Base-by-base conservation (phyloP, 1,140 invertebrate genomes). In the Phortica variegata region DNA sequence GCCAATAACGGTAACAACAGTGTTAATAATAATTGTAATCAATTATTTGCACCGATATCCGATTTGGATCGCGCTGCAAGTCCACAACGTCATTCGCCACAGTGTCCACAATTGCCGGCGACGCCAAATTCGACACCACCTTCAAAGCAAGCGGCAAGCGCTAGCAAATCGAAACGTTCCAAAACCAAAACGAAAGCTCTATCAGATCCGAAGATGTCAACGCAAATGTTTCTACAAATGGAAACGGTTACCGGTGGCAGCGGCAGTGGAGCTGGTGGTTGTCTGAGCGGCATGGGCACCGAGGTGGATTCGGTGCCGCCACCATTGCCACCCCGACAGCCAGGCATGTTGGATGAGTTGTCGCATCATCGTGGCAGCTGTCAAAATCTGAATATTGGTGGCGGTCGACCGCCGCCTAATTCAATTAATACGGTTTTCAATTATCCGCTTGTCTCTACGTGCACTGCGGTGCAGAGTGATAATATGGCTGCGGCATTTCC, bases 151-250 rank as follows among this genome's bases (percentile, higher is more conserved):
- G 44, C 21, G 45, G 36, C 8, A 57, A 47, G 54, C 39, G 66
- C 47, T 42, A 40, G 34, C 13, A 66, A 59, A 46, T 49, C 61
- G 21, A 75, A 76, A 39, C 71, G 73, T 32, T 57, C 58, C 5
- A 76, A 76, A 47, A 48, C 59, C 15, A 76, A 76, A 49, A 65
- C 70, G 4, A 76, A 76, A 56, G 74, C 74, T 4, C 40, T 73
- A 0, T 76, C 74, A 9, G 74, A 76, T 52, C 74, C 74, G n/a
- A 76, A 76, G 58, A 76, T 76, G 73, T 70, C 66, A n/a, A 74
- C 73, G 4, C 73, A 76, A 59, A 66, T 76, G 61, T 76, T 76
- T 47, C 40, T 76, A 33, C 71, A 76, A 68, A 75, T 76, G 73
- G 74, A 76, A 56, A 71, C 60, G 39, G 37, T 48, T 3, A 41